These are phyloP conservation scores for Drosophila sechellia DNA, from an alignment of 1,140 invertebrate genomes.

Conservation along the genomic window DNA sequence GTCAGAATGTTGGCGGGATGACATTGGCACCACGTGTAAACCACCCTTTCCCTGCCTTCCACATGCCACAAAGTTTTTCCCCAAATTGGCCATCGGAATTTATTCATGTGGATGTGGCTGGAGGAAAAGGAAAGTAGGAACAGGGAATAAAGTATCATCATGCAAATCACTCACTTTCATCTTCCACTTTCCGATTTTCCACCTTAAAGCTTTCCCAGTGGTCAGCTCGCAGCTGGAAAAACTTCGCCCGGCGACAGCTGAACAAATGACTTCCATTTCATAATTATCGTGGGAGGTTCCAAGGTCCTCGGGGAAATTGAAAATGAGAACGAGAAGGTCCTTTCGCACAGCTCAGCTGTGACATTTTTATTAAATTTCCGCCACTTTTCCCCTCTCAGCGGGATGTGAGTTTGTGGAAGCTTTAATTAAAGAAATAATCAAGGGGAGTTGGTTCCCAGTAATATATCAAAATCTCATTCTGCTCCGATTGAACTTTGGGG, in stretches of 20 bases:
- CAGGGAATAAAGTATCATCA: constrained; percentile 21
- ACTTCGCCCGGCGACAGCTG: constrained; percentile 47
- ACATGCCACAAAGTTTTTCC: constrained; percentile 39
- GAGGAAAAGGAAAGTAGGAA: neutral
- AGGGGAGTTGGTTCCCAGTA: constrained; percentile 13
- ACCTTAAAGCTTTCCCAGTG: constrained; percentile 32
- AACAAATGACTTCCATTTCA: constrained; percentile 52
- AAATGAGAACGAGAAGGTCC: constrained; percentile 13
- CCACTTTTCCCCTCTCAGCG: constrained; percentile 2
- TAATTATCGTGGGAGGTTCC: constrained; percentile 58
- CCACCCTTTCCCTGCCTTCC: constrained; percentile 6
- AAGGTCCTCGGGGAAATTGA: constrained; percentile 32
- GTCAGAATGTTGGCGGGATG: constrained; percentile 46
- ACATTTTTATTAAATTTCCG: constrained; percentile 70
- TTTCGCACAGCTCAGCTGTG: constrained; percentile 45
- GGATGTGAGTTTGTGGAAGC: constrained; percentile 17
- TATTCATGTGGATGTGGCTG: constrained; percentile 37
- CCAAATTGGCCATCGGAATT: constrained; percentile 50
- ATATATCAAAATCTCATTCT: constrained; percentile 44
- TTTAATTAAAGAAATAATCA: constrained; percentile 63
- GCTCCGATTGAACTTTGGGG: constrained; percentile 10
- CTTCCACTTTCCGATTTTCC: constrained; percentile 11
- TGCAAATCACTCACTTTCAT: constrained; percentile 36
- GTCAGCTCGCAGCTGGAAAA: constrained; percentile 29
- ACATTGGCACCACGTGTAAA: constrained; percentile 48